Conservation (phyloP, 2,113 vertebrate genomes). For the Mandrillus leucophaeus region DNA sequence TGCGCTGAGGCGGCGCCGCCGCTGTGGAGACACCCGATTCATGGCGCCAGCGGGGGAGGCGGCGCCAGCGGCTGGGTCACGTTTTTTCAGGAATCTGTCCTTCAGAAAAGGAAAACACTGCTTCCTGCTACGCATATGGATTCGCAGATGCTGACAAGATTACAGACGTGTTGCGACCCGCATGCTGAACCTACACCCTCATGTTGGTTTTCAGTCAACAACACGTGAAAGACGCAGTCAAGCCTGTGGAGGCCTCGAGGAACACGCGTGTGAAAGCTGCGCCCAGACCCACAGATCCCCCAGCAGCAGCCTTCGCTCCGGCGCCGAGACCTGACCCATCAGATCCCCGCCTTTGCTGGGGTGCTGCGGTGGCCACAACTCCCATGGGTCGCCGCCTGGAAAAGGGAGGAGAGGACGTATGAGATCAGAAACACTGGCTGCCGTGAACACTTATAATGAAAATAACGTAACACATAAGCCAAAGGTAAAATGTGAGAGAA, state of each 20-base stretch:
- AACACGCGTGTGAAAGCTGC: neutral
- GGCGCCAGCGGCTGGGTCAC: neutral
- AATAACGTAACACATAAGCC: neutral
- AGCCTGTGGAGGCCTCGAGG: neutral
- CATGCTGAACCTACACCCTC: accelerated
- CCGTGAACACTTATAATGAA: no score
- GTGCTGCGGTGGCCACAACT: no score
- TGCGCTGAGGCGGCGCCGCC: no score
- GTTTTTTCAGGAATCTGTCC: neutral
- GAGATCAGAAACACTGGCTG: accelerated
- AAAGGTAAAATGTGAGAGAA: neutral
- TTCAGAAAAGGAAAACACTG: neutral
- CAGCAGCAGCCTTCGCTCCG: neutral
- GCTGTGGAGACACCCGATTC: no score
- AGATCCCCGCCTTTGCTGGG: no score
- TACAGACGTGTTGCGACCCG: neutral
- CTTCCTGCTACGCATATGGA: neutral
- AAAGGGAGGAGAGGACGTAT: neutral
- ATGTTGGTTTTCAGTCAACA: neutral
- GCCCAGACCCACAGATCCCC: neutral
- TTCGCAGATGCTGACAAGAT: neutral
- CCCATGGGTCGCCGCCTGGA: no score
- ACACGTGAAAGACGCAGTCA: neutral
- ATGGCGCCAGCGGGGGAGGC: no score
- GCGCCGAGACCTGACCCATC: no score